phyloP scores from a whole-genome alignment of 2,113 vertebrate species.

The Phalacrocorax pelagicus region DNA sequence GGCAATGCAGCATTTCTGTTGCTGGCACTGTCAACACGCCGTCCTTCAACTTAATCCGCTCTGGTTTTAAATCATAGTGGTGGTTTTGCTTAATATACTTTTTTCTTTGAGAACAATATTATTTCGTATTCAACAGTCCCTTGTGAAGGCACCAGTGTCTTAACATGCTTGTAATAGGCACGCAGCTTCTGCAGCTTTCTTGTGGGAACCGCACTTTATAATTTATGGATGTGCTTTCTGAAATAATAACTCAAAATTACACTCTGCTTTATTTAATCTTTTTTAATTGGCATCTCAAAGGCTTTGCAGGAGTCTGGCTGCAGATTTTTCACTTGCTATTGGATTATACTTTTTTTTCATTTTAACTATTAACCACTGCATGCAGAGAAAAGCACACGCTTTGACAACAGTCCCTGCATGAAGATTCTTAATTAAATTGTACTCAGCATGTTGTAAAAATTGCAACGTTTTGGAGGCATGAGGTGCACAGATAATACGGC shows the following conservation, averaged over 20 bases:
- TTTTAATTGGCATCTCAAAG: slow-evolving; percentile 26
- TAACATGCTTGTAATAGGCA: not conserved
- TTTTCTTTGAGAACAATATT: not conserved
- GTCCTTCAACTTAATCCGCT: not conserved
- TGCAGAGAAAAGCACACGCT: not conserved
- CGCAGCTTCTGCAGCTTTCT: not conserved
- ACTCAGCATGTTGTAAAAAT: slow-evolving; percentile 5
- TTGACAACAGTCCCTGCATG: not conserved
- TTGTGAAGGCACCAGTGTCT: not conserved
- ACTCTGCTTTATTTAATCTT: slow-evolving; percentile 35
- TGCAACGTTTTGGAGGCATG: not conserved
- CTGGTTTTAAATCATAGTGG: not conserved
- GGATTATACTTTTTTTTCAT: not conserved
- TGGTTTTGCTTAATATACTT: not conserved
- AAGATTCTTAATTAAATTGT: slow-evolving; percentile 42
- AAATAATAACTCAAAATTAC: slow-evolving; percentile 25
- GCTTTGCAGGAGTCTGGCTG: not conserved
- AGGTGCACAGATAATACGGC: not conserved
- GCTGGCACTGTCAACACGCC: too few species aligned
- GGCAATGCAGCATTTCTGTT: not conserved
- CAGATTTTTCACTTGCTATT: not conserved
- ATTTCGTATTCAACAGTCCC: not conserved
- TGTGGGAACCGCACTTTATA: not conserved
- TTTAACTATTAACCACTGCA: not conserved
- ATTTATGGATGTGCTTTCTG: slow-evolving; percentile 1